Percentiles rank a stretch among this genome's conserved stretches.
phyloP scores from a whole-genome alignment of 2,888 invertebrate genomes.

The Torymus tubicola region DNA sequence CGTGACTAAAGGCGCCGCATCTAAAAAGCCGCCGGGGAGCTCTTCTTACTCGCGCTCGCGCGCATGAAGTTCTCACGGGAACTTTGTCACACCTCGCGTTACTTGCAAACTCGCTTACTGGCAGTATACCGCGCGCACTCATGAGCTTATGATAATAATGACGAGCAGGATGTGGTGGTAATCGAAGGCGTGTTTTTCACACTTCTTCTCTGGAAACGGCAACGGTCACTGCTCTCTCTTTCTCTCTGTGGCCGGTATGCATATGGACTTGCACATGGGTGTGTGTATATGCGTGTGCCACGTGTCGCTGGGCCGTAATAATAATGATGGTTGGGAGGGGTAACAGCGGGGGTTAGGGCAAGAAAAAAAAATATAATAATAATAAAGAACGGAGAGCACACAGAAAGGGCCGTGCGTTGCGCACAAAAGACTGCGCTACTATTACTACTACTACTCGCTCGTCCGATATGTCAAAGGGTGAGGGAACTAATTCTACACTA shows the following conservation, averaged over 20 bases:
- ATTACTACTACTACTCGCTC: neutral
- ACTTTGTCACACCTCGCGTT: conserved; percentile 60
- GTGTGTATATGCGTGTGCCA: conserved; percentile 2
- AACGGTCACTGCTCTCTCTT: conserved; percentile 6
- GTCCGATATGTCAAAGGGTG: neutral
- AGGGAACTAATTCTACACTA: conserved; percentile 20
- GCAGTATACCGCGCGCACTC: neutral
- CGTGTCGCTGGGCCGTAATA: conserved; percentile 20
- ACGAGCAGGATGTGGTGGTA: neutral
- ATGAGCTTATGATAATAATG: conserved; percentile 10
- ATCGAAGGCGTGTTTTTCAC: neutral
- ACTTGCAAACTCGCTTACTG: conserved; percentile 50
- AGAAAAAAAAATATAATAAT: conserved; percentile 16
- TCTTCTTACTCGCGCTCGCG: conserved; percentile 17
- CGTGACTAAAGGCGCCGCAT: conserved; percentile 59
- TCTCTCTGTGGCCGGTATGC: neutral
- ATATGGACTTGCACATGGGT: neutral
- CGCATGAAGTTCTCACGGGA: conserved; percentile 60
- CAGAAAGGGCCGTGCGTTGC: neutral
- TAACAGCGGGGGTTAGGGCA: neutral
- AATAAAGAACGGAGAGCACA: conserved; percentile 20
- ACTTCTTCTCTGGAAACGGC: neutral
- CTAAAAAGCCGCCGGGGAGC: conserved; percentile 1
- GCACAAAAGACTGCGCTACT: neutral
- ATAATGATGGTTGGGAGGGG: conserved; percentile 18